These are phyloP conservation scores for Macrotis lagotis DNA, from an alignment of 2,113 vertebrate species.

Conservation along the genomic window DNA sequence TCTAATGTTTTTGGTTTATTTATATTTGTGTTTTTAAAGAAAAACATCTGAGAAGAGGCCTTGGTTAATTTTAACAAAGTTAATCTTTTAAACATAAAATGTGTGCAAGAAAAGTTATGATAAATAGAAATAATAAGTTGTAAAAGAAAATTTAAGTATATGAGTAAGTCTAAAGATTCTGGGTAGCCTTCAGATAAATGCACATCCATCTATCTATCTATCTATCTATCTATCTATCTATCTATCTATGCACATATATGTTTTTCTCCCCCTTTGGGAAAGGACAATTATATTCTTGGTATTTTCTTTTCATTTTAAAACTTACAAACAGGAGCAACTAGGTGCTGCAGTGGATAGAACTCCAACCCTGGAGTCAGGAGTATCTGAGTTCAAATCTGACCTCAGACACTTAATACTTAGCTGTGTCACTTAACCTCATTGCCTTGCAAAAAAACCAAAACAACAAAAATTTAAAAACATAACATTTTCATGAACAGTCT, in stretches of 20 bases:
- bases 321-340: not conserved
- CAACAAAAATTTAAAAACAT: no score
- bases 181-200: not conserved
- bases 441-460: no score
- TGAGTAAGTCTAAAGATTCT: not conserved
- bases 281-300: not conserved
- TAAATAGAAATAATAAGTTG: not conserved
- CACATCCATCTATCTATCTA: no score
- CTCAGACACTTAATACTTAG: no score
- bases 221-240: no score
- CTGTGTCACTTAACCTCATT: no score
- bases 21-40: constrained; percentile 21
- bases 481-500: not conserved
- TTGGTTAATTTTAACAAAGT: not conserved
- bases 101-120: not conserved
- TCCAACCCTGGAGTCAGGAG: no score
- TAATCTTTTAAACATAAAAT: not conserved
- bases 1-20: constrained; percentile 26
- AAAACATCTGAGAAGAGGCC: not conserved
- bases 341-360: no score
- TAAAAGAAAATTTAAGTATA: not conserved
- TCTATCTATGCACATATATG: no score
- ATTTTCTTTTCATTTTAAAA: not conserved
- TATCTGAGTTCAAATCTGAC: no score
- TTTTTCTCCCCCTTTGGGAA: not conserved